These are phyloP conservation scores for Aurelia aurita complex sp. Pacific DNA, from an alignment of 30 jellyfish, hydroid and myxozoan species.

Conservation along the genomic window DNA sequence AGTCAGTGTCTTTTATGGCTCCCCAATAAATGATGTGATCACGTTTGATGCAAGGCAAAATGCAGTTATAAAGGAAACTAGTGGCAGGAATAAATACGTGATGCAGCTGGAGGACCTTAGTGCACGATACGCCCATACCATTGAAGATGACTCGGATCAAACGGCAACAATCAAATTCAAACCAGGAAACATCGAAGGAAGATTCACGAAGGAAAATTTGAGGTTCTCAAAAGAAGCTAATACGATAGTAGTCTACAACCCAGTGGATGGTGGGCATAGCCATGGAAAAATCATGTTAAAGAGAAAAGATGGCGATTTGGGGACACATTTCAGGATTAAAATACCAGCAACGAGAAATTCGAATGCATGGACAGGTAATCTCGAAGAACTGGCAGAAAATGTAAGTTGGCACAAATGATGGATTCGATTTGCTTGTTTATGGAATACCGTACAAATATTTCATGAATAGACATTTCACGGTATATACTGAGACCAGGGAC, in stretches of 20 bases:
- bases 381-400: not conserved
- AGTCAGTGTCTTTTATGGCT: conserved; percentile 6
- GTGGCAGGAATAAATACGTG: conserved; percentile 5
- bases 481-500: not conserved
- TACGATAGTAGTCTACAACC: conserved; percentile 1
- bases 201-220: conserved; percentile 1
- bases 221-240: conserved; percentile 12
- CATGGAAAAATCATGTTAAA: conserved; percentile 8
- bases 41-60: not conserved
- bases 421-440: not conserved
- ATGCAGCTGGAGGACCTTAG: not conserved
- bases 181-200: not conserved
- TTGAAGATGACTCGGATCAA: conserved; percentile 6
- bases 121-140: not conserved
- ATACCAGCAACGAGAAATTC: not conserved
- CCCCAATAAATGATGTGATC: conserved; percentile 7
- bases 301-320: conserved; percentile 1
- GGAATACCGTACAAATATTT: conserved; percentile 19
- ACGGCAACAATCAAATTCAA: not conserved
- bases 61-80: conserved; percentile 1
- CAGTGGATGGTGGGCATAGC: not conserved
- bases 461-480: not conserved
- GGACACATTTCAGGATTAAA: conserved; percentile 2
- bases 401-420: conserved; percentile 25
- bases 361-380: not conserved